These are phyloP conservation scores for Smutsia temminckii DNA, from an alignment of 2,797 vertebrate genomes.

Conservation along the genomic window DNA sequence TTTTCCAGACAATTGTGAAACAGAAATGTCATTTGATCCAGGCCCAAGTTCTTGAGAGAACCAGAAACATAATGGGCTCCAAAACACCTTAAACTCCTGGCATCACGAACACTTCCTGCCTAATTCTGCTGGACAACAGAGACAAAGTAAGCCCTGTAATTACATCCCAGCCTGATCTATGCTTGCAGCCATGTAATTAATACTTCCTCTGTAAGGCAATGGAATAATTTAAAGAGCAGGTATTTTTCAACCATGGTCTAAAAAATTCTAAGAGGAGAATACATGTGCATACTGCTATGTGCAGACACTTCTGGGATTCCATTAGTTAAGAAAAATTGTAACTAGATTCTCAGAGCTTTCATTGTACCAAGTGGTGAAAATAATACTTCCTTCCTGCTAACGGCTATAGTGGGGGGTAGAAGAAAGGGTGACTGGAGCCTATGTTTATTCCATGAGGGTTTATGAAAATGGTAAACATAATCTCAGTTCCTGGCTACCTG, in stretches of 20 bases:
- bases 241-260: slow-evolving; percentile 82
- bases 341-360: slow-evolving; percentile 87
- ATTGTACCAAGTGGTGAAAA: slow-evolving; percentile 87
- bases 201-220: slow-evolving; percentile 88
- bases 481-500: slow-evolving; percentile 77
- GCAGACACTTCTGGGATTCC: slow-evolving; percentile 84
- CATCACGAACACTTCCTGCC: slow-evolving; percentile 85
- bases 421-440: slow-evolving; percentile 63
- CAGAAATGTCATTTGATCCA: slow-evolving; percentile 86
- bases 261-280: slow-evolving; percentile 70
- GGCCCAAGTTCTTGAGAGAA: slow-evolving; percentile 82
- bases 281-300: slow-evolving; percentile 82
- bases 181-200: slow-evolving; percentile 89
- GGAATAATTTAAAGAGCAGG: slow-evolving; percentile 87
- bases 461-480: slow-evolving; percentile 85
- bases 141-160: slow-evolving; percentile 89
- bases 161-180: slow-evolving; percentile 87
- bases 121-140: slow-evolving; percentile 88
- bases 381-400: slow-evolving; percentile 88
- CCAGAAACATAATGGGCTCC: slow-evolving; percentile 84
- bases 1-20: slow-evolving; percentile 86
- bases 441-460: slow-evolving; percentile 82
- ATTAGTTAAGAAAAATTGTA: slow-evolving; percentile 87
- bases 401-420: slow-evolving; percentile 48
- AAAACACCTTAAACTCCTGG: slow-evolving; percentile 87